Evolutionary conservation across 2,797 vertebrate species (phyloP).

Genomic region (Emydoidea blandingii): DNA sequence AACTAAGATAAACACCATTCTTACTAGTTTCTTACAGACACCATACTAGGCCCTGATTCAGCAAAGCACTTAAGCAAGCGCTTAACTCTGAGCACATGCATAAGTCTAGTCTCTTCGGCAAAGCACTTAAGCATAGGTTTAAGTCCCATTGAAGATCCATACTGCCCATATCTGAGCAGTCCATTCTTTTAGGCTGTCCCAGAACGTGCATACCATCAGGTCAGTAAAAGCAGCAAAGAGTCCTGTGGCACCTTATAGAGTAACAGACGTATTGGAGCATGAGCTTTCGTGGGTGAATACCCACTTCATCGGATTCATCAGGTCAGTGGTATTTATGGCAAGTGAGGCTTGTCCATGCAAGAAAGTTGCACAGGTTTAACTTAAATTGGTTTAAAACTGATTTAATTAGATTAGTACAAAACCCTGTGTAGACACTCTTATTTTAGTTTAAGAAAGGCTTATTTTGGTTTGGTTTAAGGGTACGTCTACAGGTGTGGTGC

Average conservation of each 20-base stretch:
- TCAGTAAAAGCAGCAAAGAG: neutral
- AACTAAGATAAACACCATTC: fast-evolving
- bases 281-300: too few relatives aligned
- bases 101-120: neutral
- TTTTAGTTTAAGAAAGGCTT: neutral
- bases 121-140: neutral
- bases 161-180: neutral
- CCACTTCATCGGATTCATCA: too few relatives aligned
- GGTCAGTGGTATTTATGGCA: neutral
- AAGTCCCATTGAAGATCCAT: neutral
- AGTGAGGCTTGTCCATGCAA: too few relatives aligned
- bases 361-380: too few relatives aligned
- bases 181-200: too few relatives aligned
- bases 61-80: neutral
- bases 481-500: neutral
- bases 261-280: too few relatives aligned
- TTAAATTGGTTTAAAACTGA: too few relatives aligned
- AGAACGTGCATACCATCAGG: too few relatives aligned
- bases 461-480: neutral
- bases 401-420: too few relatives aligned
- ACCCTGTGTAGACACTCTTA: too few relatives aligned
- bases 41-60: neutral
- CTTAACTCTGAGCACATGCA: neutral
- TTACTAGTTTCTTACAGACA: neutral
- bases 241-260: too few relatives aligned